Conservation (phyloP, 1,140 invertebrate genomes). For the Pissodes strobi region DNA sequence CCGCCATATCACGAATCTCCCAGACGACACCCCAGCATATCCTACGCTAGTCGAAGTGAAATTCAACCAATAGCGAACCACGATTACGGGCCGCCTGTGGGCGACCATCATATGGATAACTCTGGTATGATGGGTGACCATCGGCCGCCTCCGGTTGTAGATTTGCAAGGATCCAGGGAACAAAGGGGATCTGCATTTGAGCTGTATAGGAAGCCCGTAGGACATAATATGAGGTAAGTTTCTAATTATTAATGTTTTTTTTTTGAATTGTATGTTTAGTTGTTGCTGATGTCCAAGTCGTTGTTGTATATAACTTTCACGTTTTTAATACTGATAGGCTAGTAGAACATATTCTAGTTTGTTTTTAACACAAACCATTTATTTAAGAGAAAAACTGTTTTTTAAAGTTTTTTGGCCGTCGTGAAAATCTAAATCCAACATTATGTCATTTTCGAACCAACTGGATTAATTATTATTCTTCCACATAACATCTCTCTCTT, state of each 20-base stretch:
- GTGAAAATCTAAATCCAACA: too few relatives aligned
- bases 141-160: slow-evolving; percentile 51
- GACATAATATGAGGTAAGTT: slow-evolving; percentile 75
- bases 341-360: too few relatives aligned
- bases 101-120: slow-evolving; percentile 25
- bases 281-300: slow-evolving; percentile 8
- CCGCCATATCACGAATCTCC: slow-evolving; percentile 50
- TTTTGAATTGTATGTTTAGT: neutral
- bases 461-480: too few relatives aligned
- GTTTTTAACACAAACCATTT: too few relatives aligned
- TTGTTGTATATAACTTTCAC: too few relatives aligned
- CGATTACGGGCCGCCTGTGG: slow-evolving; percentile 42
- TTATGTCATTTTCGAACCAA: too few relatives aligned
- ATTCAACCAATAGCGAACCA: slow-evolving; percentile 51
- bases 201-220: slow-evolving; percentile 85
- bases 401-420: too few relatives aligned
- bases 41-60: slow-evolving; percentile 54
- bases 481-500: too few relatives aligned
- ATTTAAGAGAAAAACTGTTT: too few relatives aligned
- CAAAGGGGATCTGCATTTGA: slow-evolving; percentile 94
- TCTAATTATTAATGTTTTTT: slow-evolving; percentile 20
- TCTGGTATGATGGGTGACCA: slow-evolving; percentile 43
- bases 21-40: slow-evolving; percentile 52
- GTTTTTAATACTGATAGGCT: too few relatives aligned
- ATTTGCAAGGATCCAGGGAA: slow-evolving; percentile 74